Evolutionary conservation across 2,113 vertebrate species (phyloP).

Genomic region (Emberiza fucata): DNA sequence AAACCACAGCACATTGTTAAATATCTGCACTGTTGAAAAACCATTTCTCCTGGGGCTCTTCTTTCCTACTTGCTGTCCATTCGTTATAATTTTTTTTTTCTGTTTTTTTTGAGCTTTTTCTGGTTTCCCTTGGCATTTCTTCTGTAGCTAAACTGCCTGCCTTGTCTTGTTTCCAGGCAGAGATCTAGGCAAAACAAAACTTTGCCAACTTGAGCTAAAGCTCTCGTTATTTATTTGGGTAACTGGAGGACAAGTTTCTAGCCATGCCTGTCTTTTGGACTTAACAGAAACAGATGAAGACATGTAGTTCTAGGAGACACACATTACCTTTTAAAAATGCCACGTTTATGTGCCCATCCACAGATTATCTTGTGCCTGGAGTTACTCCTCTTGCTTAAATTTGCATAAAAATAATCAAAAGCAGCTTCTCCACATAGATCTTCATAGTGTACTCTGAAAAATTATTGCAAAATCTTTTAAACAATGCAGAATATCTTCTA

Average conservation of each 20-base stretch:
- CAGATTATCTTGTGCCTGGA: background rate
- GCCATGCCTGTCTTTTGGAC: background rate
- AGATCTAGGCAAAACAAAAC: slow-evolving; percentile 42
- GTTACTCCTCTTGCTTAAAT: background rate
- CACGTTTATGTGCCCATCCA: background rate
- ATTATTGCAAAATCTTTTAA: background rate
- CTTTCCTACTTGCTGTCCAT: background rate
- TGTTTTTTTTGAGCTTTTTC: background rate
- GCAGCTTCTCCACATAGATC: background rate
- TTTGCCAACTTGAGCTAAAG: background rate
- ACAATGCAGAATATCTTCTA: background rate
- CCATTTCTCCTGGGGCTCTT: background rate
- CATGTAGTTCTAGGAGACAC: background rate
- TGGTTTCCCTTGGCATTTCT: background rate
- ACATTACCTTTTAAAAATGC: background rate
- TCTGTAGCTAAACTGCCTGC: background rate
- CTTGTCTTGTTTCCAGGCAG: slow-evolving; percentile 33
- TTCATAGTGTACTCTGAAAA: background rate
- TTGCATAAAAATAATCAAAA: background rate
- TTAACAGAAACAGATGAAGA: background rate
- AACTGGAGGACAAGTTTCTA: slow-evolving; percentile 8
- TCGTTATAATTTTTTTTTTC: slow-evolving; percentile 4
- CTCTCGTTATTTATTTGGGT: background rate
- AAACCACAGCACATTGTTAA: background rate
- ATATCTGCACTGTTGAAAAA: background rate